These are phyloP conservation scores for Paramuricea clavata DNA, from an alignment of 92 coral and sea anemone genomes.

Conservation along the genomic window DNA sequence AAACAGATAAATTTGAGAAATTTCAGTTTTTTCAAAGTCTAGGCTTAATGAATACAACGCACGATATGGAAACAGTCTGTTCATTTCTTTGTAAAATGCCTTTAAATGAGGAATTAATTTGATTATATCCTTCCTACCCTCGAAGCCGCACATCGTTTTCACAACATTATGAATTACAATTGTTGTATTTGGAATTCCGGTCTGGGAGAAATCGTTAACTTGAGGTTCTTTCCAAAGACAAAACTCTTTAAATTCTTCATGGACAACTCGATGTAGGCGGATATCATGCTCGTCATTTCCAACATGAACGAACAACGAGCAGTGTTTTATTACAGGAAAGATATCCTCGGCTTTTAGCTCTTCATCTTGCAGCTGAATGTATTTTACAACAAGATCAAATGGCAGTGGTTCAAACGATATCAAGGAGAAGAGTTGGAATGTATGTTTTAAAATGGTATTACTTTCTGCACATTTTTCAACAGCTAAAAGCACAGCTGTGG, in stretches of 20 bases:
- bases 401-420: too few relatives aligned
- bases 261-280: constrained; percentile 1
- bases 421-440: constrained; percentile 37
- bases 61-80: neutral
- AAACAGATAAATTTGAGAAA: neutral
- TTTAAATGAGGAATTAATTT: constrained; percentile 27
- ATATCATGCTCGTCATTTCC: neutral
- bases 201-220: neutral
- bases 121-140: neutral
- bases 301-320: constrained; percentile 22
- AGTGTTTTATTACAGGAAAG: constrained; percentile 33
- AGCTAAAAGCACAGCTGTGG: too few relatives aligned
- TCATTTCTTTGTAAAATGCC: neutral
- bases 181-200: neutral
- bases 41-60: neutral
- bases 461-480: too few relatives aligned
- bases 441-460: neutral
- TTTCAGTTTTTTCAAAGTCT: neutral
- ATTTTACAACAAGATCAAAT: constrained; percentile 38
- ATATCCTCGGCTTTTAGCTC: constrained; percentile 5
- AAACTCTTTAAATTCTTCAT: neutral
- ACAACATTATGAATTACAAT: neutral
- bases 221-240: neutral
- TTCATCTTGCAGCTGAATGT: constrained; percentile 23
- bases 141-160: neutral